Conservation (phyloP, 1,140 invertebrate genomes). For the Leucophenga varia region DNA sequence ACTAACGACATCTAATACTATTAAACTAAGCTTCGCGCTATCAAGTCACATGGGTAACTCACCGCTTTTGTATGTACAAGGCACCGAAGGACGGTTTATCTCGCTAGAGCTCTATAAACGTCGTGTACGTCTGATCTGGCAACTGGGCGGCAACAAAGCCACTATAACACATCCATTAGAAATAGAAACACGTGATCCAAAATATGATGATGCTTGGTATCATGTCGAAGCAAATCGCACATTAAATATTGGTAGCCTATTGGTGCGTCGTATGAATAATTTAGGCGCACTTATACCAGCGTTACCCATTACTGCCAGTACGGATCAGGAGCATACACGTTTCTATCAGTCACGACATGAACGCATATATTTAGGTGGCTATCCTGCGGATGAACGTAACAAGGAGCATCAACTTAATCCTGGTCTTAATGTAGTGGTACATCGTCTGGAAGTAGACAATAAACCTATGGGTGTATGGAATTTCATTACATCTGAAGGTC, state of each 20-base stretch:
- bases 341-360: conserved; percentile 55
- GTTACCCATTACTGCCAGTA: conserved; percentile 30
- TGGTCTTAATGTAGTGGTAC: conserved; percentile 73
- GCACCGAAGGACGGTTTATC: conserved; percentile 68
- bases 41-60: conserved; percentile 57
- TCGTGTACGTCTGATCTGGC: conserved; percentile 75
- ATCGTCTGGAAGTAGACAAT: conserved; percentile 76
- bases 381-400: conserved; percentile 58
- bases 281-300: conserved; percentile 31
- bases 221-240: conserved; percentile 69
- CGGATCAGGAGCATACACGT: conserved; percentile 43
- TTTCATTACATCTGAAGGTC: conserved; percentile 66
- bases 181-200: conserved; percentile 60
- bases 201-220: conserved; percentile 73
- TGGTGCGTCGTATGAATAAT: conserved; percentile 52
- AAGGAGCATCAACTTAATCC: conserved; percentile 52
- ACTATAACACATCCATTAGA: conserved; percentile 66
- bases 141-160: conserved; percentile 70
- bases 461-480: conserved; percentile 85
- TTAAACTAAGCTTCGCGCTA: conserved; percentile 69
- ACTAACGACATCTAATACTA: conserved; percentile 69
- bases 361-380: conserved; percentile 63
- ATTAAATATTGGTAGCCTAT: conserved; percentile 41
- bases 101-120: conserved; percentile 77
- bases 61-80: conserved; percentile 57